A percentile compares a stretch with the other conserved stretches of the same genome.
These are phyloP conservation scores for Maconellicoccus hirsutus DNA, from an alignment of 1,140 invertebrate genomes.

Conservation along the genomic window DNA sequence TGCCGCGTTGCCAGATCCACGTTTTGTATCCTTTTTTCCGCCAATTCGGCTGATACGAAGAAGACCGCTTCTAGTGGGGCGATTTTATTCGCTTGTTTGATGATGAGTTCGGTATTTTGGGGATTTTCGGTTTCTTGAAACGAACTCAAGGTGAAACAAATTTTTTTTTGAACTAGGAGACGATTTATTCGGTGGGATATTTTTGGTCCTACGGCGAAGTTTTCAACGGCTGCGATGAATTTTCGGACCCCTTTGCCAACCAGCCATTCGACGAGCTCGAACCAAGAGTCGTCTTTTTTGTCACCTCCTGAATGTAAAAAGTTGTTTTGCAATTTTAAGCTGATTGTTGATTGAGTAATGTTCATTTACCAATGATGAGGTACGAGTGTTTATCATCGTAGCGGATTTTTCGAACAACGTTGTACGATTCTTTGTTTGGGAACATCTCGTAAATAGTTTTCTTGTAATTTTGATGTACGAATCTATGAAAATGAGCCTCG, in stretches of 20 bases:
- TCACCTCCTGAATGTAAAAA: constrained; percentile 1
- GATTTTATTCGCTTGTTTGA: background rate
- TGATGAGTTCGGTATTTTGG: background rate
- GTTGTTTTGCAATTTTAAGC: constrained; percentile 1
- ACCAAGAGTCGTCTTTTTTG: constrained; percentile 25
- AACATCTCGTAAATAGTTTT: background rate
- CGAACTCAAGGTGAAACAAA: background rate
- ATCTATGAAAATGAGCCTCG: background rate
- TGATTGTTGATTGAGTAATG: background rate
- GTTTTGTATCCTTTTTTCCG: background rate
- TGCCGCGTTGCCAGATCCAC: background rate
- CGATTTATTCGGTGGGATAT: background rate
- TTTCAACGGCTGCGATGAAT: constrained; percentile 25
- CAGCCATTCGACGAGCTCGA: constrained; percentile 28
- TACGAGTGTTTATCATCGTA: background rate
- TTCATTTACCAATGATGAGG: background rate
- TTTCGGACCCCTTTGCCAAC: constrained; percentile 26
- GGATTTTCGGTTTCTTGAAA: background rate
- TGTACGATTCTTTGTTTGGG: background rate
- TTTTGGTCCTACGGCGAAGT: constrained; percentile 18
- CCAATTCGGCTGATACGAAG: background rate
- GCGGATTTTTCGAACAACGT: background rate
- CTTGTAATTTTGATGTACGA: background rate
- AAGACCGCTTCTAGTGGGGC: background rate
- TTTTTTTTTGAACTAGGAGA: background rate